phyloP scores from a whole-genome alignment of 2,888 invertebrate genomes.

The Lissonota sp. region DNA sequence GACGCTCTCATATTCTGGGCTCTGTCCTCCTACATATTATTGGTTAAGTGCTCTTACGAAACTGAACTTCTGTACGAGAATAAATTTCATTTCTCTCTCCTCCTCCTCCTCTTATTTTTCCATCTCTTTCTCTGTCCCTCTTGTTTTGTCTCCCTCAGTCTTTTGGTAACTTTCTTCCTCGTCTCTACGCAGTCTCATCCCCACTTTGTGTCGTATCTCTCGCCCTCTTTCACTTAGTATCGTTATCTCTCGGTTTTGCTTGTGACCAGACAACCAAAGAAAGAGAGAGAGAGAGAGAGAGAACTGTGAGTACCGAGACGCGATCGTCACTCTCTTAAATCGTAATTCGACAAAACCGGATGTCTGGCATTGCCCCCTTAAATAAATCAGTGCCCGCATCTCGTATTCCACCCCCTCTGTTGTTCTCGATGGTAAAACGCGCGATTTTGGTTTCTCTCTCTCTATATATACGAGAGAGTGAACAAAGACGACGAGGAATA shows the following conservation, averaged over 20 bases:
- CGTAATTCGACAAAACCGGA: conserved; percentile 82
- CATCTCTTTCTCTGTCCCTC: conserved; percentile 28
- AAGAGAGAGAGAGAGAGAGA: not conserved
- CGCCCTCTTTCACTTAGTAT: conserved; percentile 59
- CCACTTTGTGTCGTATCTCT: conserved; percentile 15
- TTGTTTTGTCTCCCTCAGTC: conserved; percentile 66
- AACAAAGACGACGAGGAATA: conserved; percentile 46
- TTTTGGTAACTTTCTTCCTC: conserved; percentile 43
- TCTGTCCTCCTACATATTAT: conserved; percentile 62
- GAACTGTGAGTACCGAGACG: conserved; percentile 41
- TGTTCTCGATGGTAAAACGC: conserved; percentile 49
- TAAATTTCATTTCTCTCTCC: conserved; percentile 52
- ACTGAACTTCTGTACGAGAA: conserved; percentile 57
- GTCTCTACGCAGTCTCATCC: not conserved
- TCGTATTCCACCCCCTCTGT: conserved; percentile 76
- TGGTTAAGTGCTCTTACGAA: conserved; percentile 63
- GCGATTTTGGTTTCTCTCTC: conserved; percentile 40
- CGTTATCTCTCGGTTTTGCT: conserved; percentile 54
- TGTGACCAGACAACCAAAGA: not conserved
- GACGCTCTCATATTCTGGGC: conserved; percentile 68
- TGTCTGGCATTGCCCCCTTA: conserved; percentile 81
- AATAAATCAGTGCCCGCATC: conserved; percentile 83
- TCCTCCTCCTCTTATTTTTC: conserved; percentile 34
- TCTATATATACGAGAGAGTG: not conserved
- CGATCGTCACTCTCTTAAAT: conserved; percentile 73